These are phyloP conservation scores for Periophthalmodon schlosseri DNA, from an alignment of 2,113 vertebrate genomes.

Conservation along the genomic window DNA sequence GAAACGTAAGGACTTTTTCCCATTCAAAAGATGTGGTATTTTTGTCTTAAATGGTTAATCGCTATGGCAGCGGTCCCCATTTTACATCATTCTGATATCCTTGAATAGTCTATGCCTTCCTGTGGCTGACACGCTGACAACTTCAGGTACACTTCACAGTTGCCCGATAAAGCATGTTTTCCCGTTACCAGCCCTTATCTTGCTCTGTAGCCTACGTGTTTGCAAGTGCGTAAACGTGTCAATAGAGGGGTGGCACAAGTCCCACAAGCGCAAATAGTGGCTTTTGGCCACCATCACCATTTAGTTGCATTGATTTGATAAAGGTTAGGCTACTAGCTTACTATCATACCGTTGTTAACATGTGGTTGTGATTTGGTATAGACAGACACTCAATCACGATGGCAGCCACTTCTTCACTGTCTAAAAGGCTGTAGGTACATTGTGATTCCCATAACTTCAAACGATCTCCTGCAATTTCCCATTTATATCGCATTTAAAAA, in stretches of 20 bases:
- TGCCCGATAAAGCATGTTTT: neutral
- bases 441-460: neutral
- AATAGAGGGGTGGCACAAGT: neutral
- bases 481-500: neutral
- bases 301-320: neutral
- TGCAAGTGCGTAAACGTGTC: constrained; percentile 3
- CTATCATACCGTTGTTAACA: neutral
- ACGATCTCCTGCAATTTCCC: neutral
- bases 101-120: too few relatives aligned
- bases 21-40: too few relatives aligned
- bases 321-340: neutral
- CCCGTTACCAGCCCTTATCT: neutral
- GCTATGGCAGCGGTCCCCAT: too few relatives aligned
- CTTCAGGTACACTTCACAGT: neutral
- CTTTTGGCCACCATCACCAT: neutral
- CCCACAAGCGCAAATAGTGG: neutral
- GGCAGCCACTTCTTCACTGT: neutral
- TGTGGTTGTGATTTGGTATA: constrained; percentile 4
- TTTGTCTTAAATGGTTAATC: too few relatives aligned
- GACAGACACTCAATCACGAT: neutral
- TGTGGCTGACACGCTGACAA: neutral
- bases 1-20: too few relatives aligned
- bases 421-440: neutral
- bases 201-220: neutral
- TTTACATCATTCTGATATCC: too few relatives aligned